Percentiles rank a stretch among this genome's conserved stretches.
phyloP scores from a whole-genome alignment of 2,797 vertebrate species.

The Schizopygopsis pylzovi region DNA sequence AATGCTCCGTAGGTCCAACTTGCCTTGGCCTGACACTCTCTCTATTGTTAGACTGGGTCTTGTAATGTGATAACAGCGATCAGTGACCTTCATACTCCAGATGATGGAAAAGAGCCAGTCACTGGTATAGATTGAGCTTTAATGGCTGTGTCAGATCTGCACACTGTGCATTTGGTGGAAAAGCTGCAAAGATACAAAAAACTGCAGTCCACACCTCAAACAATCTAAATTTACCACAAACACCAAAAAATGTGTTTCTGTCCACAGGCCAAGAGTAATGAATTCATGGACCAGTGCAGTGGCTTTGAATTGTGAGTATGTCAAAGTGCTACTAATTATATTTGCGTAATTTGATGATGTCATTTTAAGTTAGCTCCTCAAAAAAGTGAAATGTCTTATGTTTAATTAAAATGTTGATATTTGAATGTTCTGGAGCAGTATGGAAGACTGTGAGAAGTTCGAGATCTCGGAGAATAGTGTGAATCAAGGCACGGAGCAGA shows the following conservation, averaged over 20 bases:
- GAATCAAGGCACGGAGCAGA: conserved; percentile 95
- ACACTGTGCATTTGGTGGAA: conserved; percentile 20
- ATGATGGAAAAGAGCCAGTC: conserved; percentile 33
- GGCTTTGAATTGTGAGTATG: conserved; percentile 94
- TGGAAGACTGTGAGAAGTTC: conserved; percentile 86
- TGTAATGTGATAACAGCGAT: conserved; percentile 34
- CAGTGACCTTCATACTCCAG: conserved; percentile 18
- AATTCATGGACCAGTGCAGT: conserved; percentile 93
- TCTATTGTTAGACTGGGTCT: not conserved
- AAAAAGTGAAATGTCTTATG: not conserved
- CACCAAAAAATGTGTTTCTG: not conserved
- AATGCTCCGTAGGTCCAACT: not conserved
- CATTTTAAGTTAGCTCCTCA: not conserved
- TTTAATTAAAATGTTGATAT: not conserved
- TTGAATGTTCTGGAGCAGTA: conserved; percentile 41
- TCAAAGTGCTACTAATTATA: not conserved
- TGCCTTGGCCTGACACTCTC: not conserved
- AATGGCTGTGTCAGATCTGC: conserved; percentile 10
- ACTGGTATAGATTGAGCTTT: conserved; percentile 28
- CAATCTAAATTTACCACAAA: not conserved
- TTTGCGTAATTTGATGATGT: conserved; percentile 11
- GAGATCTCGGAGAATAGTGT: conserved; percentile 97
- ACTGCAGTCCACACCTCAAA: conserved; percentile 2
- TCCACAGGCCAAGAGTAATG: conserved; percentile 79
- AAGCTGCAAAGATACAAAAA: conserved; percentile 13